Evolutionary conservation across 2,888 invertebrate species (phyloP).

Genomic region (Argyresthia goedartella): DNA sequence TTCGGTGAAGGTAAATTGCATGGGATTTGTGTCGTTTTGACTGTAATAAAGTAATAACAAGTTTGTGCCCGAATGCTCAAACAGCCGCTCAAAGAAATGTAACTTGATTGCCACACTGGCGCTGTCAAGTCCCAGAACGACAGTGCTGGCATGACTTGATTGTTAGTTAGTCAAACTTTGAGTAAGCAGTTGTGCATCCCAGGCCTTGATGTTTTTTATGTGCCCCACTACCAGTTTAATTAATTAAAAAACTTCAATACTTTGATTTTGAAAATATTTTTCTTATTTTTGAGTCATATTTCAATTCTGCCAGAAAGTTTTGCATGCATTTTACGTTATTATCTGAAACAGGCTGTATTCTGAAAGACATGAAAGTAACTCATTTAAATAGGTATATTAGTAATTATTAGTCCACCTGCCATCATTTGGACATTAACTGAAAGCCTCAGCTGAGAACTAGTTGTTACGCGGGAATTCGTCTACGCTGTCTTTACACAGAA

Average conservation of each 20-base stretch:
- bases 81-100: too few species aligned
- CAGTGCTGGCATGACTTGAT: too few species aligned
- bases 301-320: conserved; percentile 15
- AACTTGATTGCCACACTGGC: too few species aligned
- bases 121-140: too few species aligned
- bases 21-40: conserved; percentile 46
- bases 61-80: too few species aligned
- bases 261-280: not conserved
- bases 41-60: conserved; percentile 9
- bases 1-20: conserved; percentile 63
- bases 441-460: too few species aligned
- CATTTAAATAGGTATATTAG: not conserved
- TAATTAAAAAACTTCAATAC: conserved; percentile 9
- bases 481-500: conserved; percentile 19
- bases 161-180: too few species aligned
- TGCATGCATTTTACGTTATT: conserved; percentile 26
- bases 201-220: conserved; percentile 19
- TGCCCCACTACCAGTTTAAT: conserved; percentile 8
- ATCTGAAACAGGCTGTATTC: conserved; percentile 45
- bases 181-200: too few species aligned
- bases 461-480: too few species aligned
- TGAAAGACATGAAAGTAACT: conserved; percentile 8
- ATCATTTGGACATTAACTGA: too few species aligned
- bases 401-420: too few species aligned
- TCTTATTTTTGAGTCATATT: conserved; percentile 5